Conservation (phyloP, 1,140 invertebrate genomes). For the Phortica variegata region DNA sequence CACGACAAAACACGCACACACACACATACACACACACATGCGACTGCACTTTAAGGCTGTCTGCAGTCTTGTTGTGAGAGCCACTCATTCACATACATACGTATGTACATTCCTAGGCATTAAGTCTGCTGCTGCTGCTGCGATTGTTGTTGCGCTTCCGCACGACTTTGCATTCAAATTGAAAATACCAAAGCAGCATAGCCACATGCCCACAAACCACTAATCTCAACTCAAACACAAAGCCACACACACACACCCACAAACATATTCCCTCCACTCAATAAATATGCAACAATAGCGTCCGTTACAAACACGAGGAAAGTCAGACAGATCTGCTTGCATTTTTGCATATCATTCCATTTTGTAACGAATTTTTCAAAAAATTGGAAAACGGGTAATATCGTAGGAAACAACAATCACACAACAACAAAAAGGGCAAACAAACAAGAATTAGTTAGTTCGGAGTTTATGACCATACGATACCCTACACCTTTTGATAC, state of each 20-base stretch:
- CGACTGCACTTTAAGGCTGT: too few relatives aligned
- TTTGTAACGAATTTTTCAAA: constrained; percentile 25
- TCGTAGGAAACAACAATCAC: too few relatives aligned
- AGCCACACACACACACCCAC: not conserved
- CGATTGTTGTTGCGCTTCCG: constrained; percentile 1
- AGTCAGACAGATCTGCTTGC: constrained; percentile 18
- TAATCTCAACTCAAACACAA: not conserved
- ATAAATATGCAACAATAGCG: constrained; percentile 16
- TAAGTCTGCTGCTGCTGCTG: not conserved
- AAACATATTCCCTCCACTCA: not conserved
- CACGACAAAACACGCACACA: constrained; percentile 12
- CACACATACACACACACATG: constrained; percentile 4
- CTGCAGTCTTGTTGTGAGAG: too few relatives aligned
- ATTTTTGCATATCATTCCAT: constrained; percentile 29
- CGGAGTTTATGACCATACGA: too few relatives aligned
- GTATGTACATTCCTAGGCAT: not conserved
- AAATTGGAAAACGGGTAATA: constrained; percentile 8
- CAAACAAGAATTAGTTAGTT: too few relatives aligned
- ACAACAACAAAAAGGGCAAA: too few relatives aligned
- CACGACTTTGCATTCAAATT: constrained; percentile 26
- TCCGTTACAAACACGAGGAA: constrained; percentile 10
- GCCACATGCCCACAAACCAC: not conserved
- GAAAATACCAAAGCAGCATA: constrained; percentile 2
- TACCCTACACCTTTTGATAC: too few relatives aligned
- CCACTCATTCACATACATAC: too few relatives aligned